Conservation (phyloP, 2,797 vertebrate genomes). For the Vireo griseus region DNA sequence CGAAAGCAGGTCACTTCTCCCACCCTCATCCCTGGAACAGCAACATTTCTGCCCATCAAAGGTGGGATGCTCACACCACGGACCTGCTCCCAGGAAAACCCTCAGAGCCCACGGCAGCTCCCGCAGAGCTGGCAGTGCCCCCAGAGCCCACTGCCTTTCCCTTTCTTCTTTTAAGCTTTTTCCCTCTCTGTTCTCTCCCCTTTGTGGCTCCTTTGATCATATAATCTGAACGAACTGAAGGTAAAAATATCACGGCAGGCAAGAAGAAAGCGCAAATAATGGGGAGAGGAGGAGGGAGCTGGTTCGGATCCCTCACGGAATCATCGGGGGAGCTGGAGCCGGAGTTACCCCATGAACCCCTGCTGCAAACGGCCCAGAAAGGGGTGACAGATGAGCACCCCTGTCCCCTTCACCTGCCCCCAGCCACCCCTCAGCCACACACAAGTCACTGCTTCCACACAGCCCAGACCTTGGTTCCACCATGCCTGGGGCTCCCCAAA, state of each 20-base stretch:
- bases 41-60: background rate
- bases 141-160: constrained; percentile 4
- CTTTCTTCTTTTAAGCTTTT: constrained; percentile 47
- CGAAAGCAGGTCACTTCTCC: background rate
- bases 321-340: background rate
- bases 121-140: background rate
- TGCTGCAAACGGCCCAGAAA: background rate
- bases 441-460: background rate
- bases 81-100: background rate
- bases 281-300: background rate
- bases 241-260: constrained; percentile 69
- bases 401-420: background rate
- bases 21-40: background rate
- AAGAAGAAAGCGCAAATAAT: constrained; percentile 41
- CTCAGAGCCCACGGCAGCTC: background rate
- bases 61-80: background rate
- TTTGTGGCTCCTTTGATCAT: constrained; percentile 68
- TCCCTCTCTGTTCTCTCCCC: constrained; percentile 46
- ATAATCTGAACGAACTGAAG: constrained; percentile 63
- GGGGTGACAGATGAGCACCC: background rate
- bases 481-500: background rate
- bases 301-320: background rate
- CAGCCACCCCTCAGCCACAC: background rate
- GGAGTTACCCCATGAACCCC: background rate
- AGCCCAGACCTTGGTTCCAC: background rate